phyloP scores from a whole-genome alignment of 2,888 invertebrate genomes.

The Frankliniella intonsa region DNA sequence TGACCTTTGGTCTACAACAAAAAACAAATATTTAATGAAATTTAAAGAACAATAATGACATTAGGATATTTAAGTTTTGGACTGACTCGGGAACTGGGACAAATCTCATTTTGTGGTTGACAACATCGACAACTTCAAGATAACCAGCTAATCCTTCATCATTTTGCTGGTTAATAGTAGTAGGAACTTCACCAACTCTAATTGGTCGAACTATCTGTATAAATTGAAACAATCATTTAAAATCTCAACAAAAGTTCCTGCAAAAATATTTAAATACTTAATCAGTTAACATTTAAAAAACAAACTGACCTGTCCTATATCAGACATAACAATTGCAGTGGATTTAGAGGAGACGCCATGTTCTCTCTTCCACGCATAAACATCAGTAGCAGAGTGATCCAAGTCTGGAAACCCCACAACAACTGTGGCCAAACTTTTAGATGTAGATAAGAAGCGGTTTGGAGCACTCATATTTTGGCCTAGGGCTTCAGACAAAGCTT shows the following conservation, averaged over 20 bases:
- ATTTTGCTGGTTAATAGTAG: conserved; percentile 37
- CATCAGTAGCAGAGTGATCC: conserved; percentile 43
- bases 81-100: conserved; percentile 52
- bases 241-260: background rate
- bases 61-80: background rate
- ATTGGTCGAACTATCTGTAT: conserved; percentile 39
- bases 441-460: conserved; percentile 48
- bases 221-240: background rate
- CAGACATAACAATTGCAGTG: conserved; percentile 41
- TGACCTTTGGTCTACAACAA: background rate
- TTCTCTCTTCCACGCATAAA: conserved; percentile 45
- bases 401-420: conserved; percentile 52
- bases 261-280: background rate
- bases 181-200: conserved; percentile 40
- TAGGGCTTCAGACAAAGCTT: conserved; percentile 45
- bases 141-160: conserved; percentile 44
- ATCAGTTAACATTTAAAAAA: background rate
- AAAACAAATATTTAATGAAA: background rate
- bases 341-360: conserved; percentile 36
- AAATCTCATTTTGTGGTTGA: conserved; percentile 50
- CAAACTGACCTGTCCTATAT: conserved; percentile 42
- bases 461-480: conserved; percentile 47
- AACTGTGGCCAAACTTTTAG: conserved; percentile 47
- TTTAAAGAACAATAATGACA: background rate
- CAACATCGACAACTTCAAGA: conserved; percentile 53